Base-by-base conservation (phyloP, 2,888 invertebrate species). In the Cataglyphis cursor region DNA sequence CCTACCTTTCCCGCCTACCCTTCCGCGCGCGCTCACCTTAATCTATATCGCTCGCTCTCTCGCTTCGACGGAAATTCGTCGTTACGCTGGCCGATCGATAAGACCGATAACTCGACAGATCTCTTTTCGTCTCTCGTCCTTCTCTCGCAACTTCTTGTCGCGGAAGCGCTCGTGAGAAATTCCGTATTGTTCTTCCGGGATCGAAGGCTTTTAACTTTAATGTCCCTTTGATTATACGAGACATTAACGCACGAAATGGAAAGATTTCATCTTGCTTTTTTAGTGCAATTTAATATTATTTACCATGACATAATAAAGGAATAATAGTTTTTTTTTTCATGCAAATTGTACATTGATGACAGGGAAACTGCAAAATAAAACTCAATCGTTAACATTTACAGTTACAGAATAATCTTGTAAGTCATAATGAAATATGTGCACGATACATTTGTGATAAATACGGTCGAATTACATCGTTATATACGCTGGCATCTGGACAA, bases 31-130 rank as follows among this genome's bases (percentile, higher is more conserved):
- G 68, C 48, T 81, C 81, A 82, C 85, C 78, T 86, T 82, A 85
- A 86, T 86, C 85, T 75, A 65, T 31, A 24, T 68, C 64, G 24
- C 38, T 44, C 62, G 18, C 41, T 68, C 48, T 68, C 80, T 85
- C 75, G 80, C 86, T 87, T 88, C 86, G 83, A 85, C 81, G 82
- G 87, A 89, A 89, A 89, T 89, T 89, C 87, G 89, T 87, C 84
- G 88, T 85, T 85, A 85, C 85, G 62, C 75, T 54, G 81, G 28
- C 18, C 83, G 83, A 89, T 86, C 87, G 88, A 87, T 83, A 62
- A 84, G 84, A 76, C 75, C 83, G 83, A 80, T 85, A 87, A 83
- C 75, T 57, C 72, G 75, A 74, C 68, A 81, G 84, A 82, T 84
- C 74, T 8, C 80, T 35, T 51, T 51, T 59, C 66, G 38, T 54